A percentile compares a stretch with the other conserved stretches of the same genome.
Conservation (phyloP, 2,113 vertebrate genomes). For the Petromus typicus region DNA sequence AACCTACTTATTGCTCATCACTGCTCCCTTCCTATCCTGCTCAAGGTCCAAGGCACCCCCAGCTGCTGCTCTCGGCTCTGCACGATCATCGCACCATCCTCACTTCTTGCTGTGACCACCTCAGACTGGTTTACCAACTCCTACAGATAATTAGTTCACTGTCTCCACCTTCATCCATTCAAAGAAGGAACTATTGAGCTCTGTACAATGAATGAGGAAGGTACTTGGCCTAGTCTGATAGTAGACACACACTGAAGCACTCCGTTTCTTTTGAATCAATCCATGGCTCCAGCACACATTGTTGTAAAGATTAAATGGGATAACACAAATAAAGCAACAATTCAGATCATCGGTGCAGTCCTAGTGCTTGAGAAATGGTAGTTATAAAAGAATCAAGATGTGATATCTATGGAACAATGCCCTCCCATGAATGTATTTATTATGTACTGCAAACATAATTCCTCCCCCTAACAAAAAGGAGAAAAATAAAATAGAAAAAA, state of each 20-base stretch:
- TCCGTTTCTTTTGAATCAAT: neutral
- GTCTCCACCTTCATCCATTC: neutral
- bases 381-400: neutral
- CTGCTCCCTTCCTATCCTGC: neutral
- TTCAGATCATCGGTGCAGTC: neutral
- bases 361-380: neutral
- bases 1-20: neutral
- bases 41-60: neutral
- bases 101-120: neutral
- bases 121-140: neutral
- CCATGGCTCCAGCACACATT: neutral
- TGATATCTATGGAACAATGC: neutral
- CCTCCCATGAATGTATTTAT: neutral
- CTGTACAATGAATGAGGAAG: neutral
- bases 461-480: neutral
- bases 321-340: neutral
- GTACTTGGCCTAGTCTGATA: too few species aligned
- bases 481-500: neutral
- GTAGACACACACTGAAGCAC: neutral
- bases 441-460: neutral
- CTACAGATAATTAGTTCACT: neutral
- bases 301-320: neutral
- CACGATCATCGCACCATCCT: neutral
- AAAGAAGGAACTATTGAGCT: neutral
- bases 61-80: neutral